Base-by-base conservation (phyloP, 1,140 invertebrate species). In the Lycorma delicatula region DNA sequence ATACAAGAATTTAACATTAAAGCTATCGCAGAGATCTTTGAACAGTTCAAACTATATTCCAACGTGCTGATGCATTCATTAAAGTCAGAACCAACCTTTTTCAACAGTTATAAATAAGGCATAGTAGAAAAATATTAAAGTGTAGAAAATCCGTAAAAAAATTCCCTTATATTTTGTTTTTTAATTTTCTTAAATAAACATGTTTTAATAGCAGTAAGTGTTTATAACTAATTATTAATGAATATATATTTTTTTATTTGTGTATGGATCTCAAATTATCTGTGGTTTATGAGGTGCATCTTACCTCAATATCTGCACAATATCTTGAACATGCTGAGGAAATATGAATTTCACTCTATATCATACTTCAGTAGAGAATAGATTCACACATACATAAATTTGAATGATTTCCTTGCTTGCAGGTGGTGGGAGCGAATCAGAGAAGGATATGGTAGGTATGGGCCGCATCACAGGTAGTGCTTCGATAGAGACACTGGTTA, bases 391-490 rank as follows among this genome's bases (percentile, higher is more conserved):
- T n/a, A 26, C 27, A 49, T 46, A 31, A 59, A 48, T 26, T 54
- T 58, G 44, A 53, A 44, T 46, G 7, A 34, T 60, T 28, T 31
- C 23, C 31, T 22, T 56, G 61, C 60, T 61, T 60, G 60, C 65
- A 79, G 79, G 79, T 58, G 74, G 75, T 58, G 80, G 77, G 73
- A 79, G 78, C 53, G 85, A 86, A 70, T 80, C 83, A 29, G 86
- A 87, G 65, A 85, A 87, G 65, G 84, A 87, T 66, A 70, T 85
- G n/a, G 79, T 80, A 3, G 81, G 81, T 0, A 84, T 82, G 76
- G 93, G 93, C 6, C 79, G 93, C 22, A 96, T 97, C 63, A 97
- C 93, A 25, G 93, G 93, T 31, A 94, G 91, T 60, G 89, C 91
- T 12, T 93, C 90, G 67, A 94, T 97, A 53, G 93, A 97, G 70